These are phyloP conservation scores for Oreohelix idahoensis DNA, from an alignment of 1,140 invertebrate genomes.

Conservation along the genomic window DNA sequence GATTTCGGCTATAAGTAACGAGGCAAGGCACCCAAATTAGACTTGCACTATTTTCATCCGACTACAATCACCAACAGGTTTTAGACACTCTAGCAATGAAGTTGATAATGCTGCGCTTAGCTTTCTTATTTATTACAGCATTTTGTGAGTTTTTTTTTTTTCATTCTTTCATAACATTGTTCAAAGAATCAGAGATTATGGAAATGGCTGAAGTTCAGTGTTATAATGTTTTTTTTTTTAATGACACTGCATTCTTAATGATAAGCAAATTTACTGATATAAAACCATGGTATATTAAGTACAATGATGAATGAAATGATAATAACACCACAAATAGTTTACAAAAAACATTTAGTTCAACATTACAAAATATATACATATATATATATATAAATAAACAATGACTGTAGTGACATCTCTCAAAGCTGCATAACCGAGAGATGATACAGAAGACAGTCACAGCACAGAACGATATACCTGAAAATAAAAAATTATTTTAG, in stretches of 20 bases:
- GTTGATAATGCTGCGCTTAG: not conserved
- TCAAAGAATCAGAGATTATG: not conserved
- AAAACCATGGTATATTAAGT: not conserved
- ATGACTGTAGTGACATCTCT: not conserved
- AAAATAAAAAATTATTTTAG: not conserved
- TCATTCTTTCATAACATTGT: not conserved
- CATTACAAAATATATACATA: conserved; percentile 16
- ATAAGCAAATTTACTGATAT: not conserved
- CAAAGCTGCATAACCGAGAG: not conserved
- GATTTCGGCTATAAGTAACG: conserved; percentile 40
- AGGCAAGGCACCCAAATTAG: conserved; percentile 6
- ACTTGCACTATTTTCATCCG: not conserved
- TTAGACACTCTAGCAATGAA: not conserved
- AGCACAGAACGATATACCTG: not conserved
- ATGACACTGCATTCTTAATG: not conserved
- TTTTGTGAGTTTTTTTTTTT: not conserved
- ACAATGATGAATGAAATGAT: not conserved
- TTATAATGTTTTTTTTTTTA: no score
- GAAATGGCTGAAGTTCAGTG: not conserved
- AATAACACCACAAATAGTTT: not conserved
- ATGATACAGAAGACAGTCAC: not conserved
- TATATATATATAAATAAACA: not conserved
- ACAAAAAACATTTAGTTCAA: not conserved
- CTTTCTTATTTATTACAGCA: not conserved
- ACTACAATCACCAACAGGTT: not conserved